Conservation (phyloP, 2,888 invertebrate species). For the Rhopalosiphum nymphaeae region DNA sequence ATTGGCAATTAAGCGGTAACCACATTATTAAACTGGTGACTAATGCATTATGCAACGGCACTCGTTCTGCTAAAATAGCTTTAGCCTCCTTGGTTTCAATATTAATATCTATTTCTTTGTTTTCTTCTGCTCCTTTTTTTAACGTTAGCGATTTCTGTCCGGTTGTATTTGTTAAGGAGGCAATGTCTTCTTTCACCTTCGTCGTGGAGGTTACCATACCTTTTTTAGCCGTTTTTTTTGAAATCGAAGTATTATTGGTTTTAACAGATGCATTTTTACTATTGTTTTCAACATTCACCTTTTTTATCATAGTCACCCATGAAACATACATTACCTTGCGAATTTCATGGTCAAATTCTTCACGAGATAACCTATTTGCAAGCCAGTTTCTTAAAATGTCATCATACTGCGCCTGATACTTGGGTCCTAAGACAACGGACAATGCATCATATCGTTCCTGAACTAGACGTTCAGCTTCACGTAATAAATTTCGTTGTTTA, state of each 20-base stretch:
- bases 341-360: slow-evolving; percentile 1
- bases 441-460: background rate
- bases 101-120: background rate
- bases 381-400: background rate
- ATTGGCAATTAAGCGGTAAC: slow-evolving; percentile 16
- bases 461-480: slow-evolving; percentile 27
- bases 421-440: background rate
- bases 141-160: background rate
- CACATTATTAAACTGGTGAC: background rate
- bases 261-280: background rate
- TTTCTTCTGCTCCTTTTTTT: background rate
- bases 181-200: background rate
- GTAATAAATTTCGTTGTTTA: background rate
- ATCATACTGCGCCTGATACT: background rate
- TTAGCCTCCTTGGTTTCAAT: background rate
- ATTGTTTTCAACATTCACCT: background rate
- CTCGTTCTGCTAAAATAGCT: background rate
- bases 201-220: no score
- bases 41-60: slow-evolving; percentile 20
- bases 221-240: background rate
- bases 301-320: background rate
- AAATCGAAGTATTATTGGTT: background rate
- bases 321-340: slow-evolving; percentile 18
- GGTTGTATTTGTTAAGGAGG: background rate
- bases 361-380: background rate